Evolutionary conservation across 2,888 invertebrate species (phyloP).

Genomic region (Calameuta pallipes): DNA sequence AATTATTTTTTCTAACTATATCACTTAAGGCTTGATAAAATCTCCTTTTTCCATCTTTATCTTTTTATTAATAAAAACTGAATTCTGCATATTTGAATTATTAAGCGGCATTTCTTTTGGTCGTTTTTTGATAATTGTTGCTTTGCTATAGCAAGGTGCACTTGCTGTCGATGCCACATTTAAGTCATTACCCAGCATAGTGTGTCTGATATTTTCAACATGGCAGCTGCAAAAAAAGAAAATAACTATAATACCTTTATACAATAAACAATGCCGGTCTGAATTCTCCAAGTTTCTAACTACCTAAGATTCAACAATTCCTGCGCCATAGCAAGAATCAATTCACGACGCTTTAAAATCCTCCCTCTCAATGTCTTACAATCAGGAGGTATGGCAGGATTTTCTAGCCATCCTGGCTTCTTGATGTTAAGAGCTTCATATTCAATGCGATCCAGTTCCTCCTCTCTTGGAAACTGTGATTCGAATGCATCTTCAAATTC

Average conservation of each 20-base stretch:
- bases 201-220: conserved; percentile 5
- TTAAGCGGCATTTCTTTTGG: not conserved
- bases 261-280: not conserved
- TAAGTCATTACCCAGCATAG: not conserved
- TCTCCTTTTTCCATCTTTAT: not conserved
- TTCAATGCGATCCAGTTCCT: not conserved
- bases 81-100: not conserved
- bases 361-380: conserved; percentile 5
- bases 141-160: not conserved
- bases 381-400: conserved; percentile 11
- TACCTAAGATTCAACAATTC: conserved; percentile 17
- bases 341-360: not conserved
- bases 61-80: not conserved
- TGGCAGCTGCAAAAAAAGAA: conserved; percentile 5
- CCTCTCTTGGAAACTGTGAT: conserved; percentile 1
- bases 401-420: conserved; percentile 10
- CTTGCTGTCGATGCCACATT: not conserved
- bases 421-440: not conserved
- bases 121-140: not conserved
- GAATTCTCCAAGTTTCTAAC: not conserved
- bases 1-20: not conserved
- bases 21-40: not conserved
- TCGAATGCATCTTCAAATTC: not conserved
- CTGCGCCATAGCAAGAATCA: conserved; percentile 6
- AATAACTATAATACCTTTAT: not conserved